Base-by-base conservation (phyloP, 2,888 invertebrate species). In the Hydropsyche betteni region DNA sequence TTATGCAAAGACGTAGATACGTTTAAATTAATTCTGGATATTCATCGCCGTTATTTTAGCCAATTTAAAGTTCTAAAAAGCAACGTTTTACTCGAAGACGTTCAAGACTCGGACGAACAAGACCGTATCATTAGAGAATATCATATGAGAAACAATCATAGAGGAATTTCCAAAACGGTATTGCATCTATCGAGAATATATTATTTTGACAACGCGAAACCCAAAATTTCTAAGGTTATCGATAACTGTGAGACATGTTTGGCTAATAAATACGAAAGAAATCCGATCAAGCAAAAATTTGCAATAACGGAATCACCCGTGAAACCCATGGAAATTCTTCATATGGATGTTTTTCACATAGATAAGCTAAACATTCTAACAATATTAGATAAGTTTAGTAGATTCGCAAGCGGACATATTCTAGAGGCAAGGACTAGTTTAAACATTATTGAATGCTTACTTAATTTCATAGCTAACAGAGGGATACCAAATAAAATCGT, bases 141-240 rank as follows among this genome's bases (percentile, higher is more conserved):
- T 68, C 68, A 68, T 68, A 34, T 12, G 4, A 44, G 34, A 2
- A 8, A 34, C 24, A 68, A 72, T 55, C 79, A 79, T 55, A 68
- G 79, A 14, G 79, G 79, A 10, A 79, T 79, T 10, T 76, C 58
- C 6, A 74, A 79, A 69, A 76, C 74, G 3, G 74, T 76, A 10
- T 38, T 73, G 34, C 68, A 75, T 6, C 44, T 77, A 36, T 69
- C 75, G 1, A 61, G 68, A 5, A n/a, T 51, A n/a, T 75, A 75
- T 34, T 79, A 75, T 44, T 79, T 51, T 51, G 53, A 51, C 7
- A 69, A 74, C 10, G 44, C 69, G 24, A 68, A 74, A 74, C 14
- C 36, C 6, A 50, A 51, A n/a, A n/a, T n/a, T n/a, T n/a, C n/a
- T n/a, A n/a, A n/a, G n/a, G 50, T 52, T 69, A 33, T 33, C 52